phyloP scores from a whole-genome alignment of 2,888 invertebrate species.

The Geotrupes spiniger region DNA sequence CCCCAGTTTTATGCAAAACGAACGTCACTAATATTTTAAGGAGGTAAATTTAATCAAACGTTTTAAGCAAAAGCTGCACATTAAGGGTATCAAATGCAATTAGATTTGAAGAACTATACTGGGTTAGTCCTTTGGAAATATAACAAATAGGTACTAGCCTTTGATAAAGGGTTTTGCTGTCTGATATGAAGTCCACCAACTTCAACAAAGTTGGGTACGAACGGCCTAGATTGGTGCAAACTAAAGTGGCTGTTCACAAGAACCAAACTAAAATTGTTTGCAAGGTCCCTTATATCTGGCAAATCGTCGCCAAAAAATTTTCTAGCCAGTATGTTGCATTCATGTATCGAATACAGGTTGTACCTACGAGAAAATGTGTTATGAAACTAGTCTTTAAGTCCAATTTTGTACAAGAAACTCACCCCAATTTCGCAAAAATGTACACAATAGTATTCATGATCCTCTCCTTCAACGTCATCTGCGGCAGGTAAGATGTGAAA shows the following conservation, averaged over 20 bases:
- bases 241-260: slow-evolving; percentile 59
- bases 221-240: slow-evolving; percentile 55
- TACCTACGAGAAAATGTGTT: slow-evolving; percentile 11
- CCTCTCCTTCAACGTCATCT: slow-evolving; percentile 55
- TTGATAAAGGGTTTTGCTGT: slow-evolving; percentile 50
- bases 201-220: slow-evolving; percentile 56
- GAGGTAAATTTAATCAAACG: too few relatives aligned
- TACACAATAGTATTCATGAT: slow-evolving; percentile 46
- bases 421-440: slow-evolving; percentile 9
- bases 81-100: too few relatives aligned
- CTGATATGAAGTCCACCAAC: slow-evolving; percentile 56
- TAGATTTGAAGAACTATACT: too few relatives aligned
- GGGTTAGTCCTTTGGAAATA: not conserved
- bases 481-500: slow-evolving; percentile 52
- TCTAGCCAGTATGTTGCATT: slow-evolving; percentile 50
- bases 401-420: not conserved
- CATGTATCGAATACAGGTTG: slow-evolving; percentile 10
- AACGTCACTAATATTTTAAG: too few relatives aligned
- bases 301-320: slow-evolving; percentile 53
- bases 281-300: slow-evolving; percentile 50
- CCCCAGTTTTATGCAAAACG: too few relatives aligned
- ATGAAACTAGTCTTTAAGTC: not conserved
- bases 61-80: too few relatives aligned
- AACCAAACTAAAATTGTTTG: slow-evolving; percentile 55
- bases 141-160: slow-evolving; percentile 41